These are phyloP conservation scores for Propithecus perrieri DNA, from an alignment of 2,797 vertebrate genomes.

Conservation along the genomic window DNA sequence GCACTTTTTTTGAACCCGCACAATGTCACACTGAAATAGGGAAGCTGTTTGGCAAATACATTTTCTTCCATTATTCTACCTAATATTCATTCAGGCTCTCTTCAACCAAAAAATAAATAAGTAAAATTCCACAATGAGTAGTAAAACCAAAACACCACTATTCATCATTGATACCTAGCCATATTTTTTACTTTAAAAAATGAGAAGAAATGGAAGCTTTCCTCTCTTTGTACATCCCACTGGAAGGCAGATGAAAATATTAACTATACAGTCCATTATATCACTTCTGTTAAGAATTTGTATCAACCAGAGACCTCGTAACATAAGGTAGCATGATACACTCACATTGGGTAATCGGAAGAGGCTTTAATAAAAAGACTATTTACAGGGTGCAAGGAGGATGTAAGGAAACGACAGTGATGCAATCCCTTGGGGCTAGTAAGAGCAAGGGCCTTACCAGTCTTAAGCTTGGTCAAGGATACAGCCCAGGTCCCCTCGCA, in stretches of 20 bases:
- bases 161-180: not conserved
- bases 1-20: not conserved
- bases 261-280: not conserved
- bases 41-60: not conserved
- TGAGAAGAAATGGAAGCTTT: not conserved
- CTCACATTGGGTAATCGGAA: not conserved
- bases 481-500: not conserved
- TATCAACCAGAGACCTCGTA: not conserved
- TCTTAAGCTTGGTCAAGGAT: not conserved
- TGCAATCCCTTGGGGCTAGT: not conserved
- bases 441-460: not conserved
- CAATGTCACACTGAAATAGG: not conserved
- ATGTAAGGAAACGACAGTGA: not conserved
- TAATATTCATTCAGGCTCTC: not conserved
- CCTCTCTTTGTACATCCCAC: not conserved
- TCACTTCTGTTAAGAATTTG: not conserved
- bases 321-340: not conserved
- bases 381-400: not conserved
- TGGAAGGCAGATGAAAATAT: not conserved
- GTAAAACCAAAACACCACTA: not conserved
- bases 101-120: slow-evolving; percentile 28
- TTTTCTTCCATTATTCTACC: not conserved
- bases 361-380: not conserved
- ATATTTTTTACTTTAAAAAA: slow-evolving; percentile 24
- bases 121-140: not conserved